Evolutionary conservation across 1,140 invertebrate species (phyloP).

Genomic region (Ylistrum balloti): DNA sequence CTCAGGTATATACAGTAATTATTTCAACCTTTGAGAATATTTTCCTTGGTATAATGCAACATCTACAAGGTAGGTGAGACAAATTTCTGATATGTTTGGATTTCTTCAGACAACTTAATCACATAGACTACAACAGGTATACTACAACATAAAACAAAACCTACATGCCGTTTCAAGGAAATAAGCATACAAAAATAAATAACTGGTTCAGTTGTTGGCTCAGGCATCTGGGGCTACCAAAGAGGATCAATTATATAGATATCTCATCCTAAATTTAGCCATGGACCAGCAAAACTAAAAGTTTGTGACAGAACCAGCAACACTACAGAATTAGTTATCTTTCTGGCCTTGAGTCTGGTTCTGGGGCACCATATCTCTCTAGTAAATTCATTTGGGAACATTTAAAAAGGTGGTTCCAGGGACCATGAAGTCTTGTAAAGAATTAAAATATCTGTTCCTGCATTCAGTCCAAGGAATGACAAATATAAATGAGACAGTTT

Average conservation of each 20-base stretch:
- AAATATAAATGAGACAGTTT: too few species aligned
- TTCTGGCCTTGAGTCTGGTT: too few species aligned
- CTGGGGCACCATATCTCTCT: too few species aligned
- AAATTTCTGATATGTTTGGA: background rate
- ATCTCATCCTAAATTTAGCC: too few species aligned
- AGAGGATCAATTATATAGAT: background rate
- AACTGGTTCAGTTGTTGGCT: background rate
- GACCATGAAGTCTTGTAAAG: too few species aligned
- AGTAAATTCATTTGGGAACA: too few species aligned
- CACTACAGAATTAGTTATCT: too few species aligned
- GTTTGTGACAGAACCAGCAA: too few species aligned
- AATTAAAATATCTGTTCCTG: too few species aligned
- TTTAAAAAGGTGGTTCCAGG: too few species aligned
- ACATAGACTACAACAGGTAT: constrained; percentile 1
- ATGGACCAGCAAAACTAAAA: background rate
- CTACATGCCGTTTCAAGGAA: background rate
- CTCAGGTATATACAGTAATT: background rate
- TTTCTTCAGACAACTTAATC: background rate
- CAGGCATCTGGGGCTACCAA: background rate
- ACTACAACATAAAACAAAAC: constrained; percentile 21
- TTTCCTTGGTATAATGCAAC: background rate
- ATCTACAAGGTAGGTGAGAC: background rate
- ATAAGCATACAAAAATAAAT: constrained; percentile 29
- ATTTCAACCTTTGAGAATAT: background rate
- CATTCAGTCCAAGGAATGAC: too few species aligned